phyloP scores from a whole-genome alignment of 2,113 vertebrate genomes.

The Oriolus oriolus region DNA sequence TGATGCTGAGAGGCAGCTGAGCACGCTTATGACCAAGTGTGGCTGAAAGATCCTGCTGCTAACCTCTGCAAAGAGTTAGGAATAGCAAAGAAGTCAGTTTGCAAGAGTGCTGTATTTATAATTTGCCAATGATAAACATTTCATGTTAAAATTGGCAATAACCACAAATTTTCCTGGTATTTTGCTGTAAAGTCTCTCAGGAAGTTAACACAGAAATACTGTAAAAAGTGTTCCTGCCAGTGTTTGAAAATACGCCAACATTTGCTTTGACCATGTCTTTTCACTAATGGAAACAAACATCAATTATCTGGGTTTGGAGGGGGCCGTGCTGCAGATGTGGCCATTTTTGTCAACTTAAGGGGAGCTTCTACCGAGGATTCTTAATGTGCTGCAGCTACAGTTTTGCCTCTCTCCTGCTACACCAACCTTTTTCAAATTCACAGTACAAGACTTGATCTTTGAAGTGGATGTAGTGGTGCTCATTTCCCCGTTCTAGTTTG shows the following conservation, averaged over 20 bases:
- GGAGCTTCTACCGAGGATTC: neutral
- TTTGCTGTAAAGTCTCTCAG: neutral
- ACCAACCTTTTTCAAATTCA: neutral
- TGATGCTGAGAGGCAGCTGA: neutral
- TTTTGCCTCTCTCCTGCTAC: neutral
- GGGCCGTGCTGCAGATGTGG: neutral
- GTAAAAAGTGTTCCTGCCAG: neutral
- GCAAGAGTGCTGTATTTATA: neutral
- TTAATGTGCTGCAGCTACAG: neutral
- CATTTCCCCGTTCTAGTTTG: neutral
- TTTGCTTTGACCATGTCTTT: neutral
- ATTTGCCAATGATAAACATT: neutral
- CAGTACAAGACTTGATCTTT: neutral
- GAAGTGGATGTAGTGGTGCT: neutral
- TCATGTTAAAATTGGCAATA: neutral
- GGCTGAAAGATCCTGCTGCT: neutral
- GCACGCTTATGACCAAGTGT: neutral
- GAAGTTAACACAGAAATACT: neutral
- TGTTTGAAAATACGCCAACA: neutral
- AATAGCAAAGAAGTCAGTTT: neutral
- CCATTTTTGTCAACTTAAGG: neutral
- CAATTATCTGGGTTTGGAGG: neutral
- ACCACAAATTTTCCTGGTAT: neutral
- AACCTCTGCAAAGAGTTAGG: neutral
- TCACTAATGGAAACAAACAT: neutral